These are phyloP conservation scores for Oxycera nigricornis DNA, from an alignment of 2,888 invertebrate genomes.

Conservation along the genomic window DNA sequence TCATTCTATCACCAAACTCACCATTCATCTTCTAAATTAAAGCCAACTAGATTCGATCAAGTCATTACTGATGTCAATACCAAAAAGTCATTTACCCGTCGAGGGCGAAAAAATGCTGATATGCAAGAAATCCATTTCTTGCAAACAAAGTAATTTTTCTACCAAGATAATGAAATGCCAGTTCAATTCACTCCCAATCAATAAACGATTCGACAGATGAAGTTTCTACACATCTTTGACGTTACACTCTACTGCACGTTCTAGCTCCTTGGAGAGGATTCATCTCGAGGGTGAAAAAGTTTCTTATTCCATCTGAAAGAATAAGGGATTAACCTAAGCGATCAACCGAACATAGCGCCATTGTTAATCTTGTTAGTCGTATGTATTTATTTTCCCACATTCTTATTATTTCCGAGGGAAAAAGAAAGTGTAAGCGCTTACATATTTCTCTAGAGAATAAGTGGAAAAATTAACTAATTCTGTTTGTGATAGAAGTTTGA, in stretches of 20 bases:
- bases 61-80: too few species aligned
- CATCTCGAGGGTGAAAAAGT: neutral
- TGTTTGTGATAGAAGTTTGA: too few species aligned
- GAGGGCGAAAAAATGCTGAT: too few species aligned
- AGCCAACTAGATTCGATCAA: too few species aligned
- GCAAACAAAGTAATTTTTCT: neutral
- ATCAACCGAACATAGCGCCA: neutral
- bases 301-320: neutral
- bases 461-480: too few species aligned
- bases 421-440: too few species aligned
- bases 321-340: constrained; percentile 2
- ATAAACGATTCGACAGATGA: neutral
- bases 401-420: too few species aligned
- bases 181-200: constrained; percentile 4
- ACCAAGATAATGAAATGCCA: constrained; percentile 14
- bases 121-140: neutral
- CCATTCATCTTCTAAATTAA: too few species aligned
- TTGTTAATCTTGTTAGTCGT: constrained; percentile 3
- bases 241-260: neutral
- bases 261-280: neutral
- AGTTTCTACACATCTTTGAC: neutral
- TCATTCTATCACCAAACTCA: too few species aligned
- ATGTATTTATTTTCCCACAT: neutral
- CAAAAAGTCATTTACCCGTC: too few species aligned
- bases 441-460: too few species aligned